Percentiles rank a stretch among this genome's conserved stretches.
These are phyloP conservation scores for Baronia brevicornis DNA, from an alignment of 2,888 invertebrate species.

Conservation along the genomic window DNA sequence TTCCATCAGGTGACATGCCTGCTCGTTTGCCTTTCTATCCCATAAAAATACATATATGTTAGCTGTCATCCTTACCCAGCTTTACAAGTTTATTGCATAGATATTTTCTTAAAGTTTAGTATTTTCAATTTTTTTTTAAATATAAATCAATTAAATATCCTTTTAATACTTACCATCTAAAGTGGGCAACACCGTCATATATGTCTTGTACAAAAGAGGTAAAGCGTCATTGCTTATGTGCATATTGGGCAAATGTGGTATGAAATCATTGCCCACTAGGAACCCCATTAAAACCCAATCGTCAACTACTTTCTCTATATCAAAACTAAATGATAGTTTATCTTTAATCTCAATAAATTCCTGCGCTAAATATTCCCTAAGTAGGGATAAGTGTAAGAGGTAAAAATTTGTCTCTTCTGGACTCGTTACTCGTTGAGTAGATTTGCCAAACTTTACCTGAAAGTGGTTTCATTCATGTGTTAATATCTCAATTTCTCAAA, in stretches of 20 bases:
- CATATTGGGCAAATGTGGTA: conserved; percentile 95
- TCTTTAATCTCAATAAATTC: conserved; percentile 87
- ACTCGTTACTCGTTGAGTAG: conserved; percentile 79
- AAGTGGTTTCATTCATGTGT: conserved; percentile 19
- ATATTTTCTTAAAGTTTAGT: no score
- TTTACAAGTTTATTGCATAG: no score
- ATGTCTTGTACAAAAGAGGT: conserved; percentile 89
- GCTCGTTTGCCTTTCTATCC: no score
- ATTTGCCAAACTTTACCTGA: conserved; percentile 84
- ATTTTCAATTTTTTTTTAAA: no score
- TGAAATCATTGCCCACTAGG: conserved; percentile 98
- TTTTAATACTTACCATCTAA: conserved; percentile 81
- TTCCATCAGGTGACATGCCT: no score
- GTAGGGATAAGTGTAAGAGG: conserved; percentile 91
- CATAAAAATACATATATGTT: no score
- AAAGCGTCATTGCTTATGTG: conserved; percentile 94
- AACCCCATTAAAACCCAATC: conserved; percentile 99
- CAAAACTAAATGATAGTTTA: conserved; percentile 82
- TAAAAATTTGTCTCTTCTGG: conserved; percentile 95
- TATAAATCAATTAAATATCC: conserved; percentile 4
- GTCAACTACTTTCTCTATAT: conserved; percentile 94
- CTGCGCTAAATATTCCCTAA: conserved; percentile 94
- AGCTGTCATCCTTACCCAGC: no score
- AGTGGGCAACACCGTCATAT: conserved; percentile 89
- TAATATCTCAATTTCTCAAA: no score